Conservation (phyloP, 1,140 invertebrate species). For the Drosophila repleta region DNA sequence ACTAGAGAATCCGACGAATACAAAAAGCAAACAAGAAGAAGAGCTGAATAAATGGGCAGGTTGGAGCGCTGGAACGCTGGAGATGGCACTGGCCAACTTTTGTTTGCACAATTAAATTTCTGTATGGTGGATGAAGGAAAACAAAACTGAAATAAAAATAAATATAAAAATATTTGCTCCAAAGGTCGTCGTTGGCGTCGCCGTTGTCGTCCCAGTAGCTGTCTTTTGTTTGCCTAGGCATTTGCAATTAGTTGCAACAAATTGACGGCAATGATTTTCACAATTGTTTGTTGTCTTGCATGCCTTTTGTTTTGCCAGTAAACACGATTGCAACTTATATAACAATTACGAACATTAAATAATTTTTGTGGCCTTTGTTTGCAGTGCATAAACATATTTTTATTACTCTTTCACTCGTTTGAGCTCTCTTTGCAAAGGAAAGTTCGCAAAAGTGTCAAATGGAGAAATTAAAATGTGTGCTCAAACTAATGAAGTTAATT, state of each 20-base stretch:
- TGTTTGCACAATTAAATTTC: constrained; percentile 69
- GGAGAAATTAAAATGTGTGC: constrained; percentile 4
- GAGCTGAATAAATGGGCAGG: constrained; percentile 33
- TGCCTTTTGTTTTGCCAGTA: constrained; percentile 32
- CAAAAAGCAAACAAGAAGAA: constrained; percentile 11
- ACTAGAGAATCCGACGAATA: constrained; percentile 32
- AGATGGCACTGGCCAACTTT: constrained; percentile 54
- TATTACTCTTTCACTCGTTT: too few relatives aligned
- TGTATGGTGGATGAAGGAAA: constrained; percentile 29
- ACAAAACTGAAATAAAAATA: constrained; percentile 8
- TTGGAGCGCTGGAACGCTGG: constrained; percentile 18
- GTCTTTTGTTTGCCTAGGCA: constrained; percentile 58
- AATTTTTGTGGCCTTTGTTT: constrained; percentile 28
- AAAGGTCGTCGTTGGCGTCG: constrained; percentile 42
- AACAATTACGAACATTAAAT: constrained; percentile 53
- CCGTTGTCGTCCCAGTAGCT: background rate
- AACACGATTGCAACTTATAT: constrained; percentile 33
- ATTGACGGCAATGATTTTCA: constrained; percentile 63
- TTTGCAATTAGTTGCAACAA: constrained; percentile 71
- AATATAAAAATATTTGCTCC: constrained; percentile 36
- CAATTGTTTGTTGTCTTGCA: constrained; percentile 18
- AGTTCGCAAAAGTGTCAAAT: background rate
- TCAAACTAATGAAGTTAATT: background rate
- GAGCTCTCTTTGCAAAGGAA: background rate
- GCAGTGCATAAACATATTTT: background rate